Conservation (phyloP, 2,888 invertebrate genomes). For the Polylopha cassiicola region DNA sequence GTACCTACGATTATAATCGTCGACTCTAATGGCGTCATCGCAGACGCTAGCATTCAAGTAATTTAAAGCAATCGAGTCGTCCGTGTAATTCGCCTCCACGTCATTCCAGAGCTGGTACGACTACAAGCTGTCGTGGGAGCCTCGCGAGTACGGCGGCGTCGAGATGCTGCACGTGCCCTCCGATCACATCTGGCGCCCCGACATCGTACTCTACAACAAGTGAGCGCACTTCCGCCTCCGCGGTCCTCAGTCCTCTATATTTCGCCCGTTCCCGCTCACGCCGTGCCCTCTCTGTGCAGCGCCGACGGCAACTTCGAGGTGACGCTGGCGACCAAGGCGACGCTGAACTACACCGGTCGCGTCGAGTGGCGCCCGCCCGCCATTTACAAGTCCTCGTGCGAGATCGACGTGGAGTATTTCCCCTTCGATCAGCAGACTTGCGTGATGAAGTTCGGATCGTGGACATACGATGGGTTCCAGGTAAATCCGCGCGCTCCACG, state of each 20-base stretch:
- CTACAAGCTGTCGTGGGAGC: slow-evolving; percentile 96
- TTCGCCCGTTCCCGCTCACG: not conserved
- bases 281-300: slow-evolving; percentile 72
- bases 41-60: too few relatives aligned
- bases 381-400: slow-evolving; percentile 96
- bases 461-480: slow-evolving; percentile 97
- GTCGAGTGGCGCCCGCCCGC: slow-evolving; percentile 97
- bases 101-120: slow-evolving; percentile 94
- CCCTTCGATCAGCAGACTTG: slow-evolving; percentile 96
- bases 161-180: slow-evolving; percentile 97
- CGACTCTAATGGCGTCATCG: too few relatives aligned
- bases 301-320: slow-evolving; percentile 95
- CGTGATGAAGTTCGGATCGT: slow-evolving; percentile 94
- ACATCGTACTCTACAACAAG: slow-evolving; percentile 97
- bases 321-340: slow-evolving; percentile 92
- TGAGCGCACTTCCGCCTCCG: slow-evolving; percentile 61
- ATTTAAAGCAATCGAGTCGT: too few relatives aligned
- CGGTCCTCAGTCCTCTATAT: not conserved
- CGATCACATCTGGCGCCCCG: slow-evolving; percentile 97
- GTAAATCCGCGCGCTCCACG: slow-evolving; percentile 63
- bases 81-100: too few relatives aligned
- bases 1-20: too few relatives aligned
- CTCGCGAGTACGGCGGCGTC: slow-evolving; percentile 95
- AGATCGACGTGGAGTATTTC: slow-evolving; percentile 95
- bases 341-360: slow-evolving; percentile 91